A percentile compares a stretch with the other conserved stretches of the same genome.
These are phyloP conservation scores for Carollia perspicillata DNA, from an alignment of 2,113 vertebrate genomes.

Conservation along the genomic window DNA sequence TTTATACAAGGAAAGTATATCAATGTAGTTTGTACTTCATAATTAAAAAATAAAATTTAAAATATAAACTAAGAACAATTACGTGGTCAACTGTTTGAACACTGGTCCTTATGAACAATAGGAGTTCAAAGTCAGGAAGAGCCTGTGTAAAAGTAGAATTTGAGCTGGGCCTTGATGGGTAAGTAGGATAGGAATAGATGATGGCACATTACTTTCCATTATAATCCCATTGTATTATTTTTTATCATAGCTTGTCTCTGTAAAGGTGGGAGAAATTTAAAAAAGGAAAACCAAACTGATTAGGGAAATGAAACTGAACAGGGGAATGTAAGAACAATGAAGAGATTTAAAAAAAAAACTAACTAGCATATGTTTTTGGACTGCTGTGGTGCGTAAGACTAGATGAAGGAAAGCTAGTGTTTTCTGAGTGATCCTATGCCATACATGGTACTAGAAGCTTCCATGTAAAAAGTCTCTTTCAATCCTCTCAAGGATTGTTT, in stretches of 20 bases:
- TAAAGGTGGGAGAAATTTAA: not conserved
- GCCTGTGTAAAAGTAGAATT: not conserved
- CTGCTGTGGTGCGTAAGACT: not conserved
- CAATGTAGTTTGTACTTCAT: not conserved
- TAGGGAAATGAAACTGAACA: not conserved
- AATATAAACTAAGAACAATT: not conserved
- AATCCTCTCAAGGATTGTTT: not conserved
- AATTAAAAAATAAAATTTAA: not conserved
- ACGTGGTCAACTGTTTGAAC: not conserved
- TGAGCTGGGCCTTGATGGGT: not conserved
- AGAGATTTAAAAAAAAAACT: not conserved
- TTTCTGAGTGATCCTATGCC: not conserved
- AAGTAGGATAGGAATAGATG: not conserved
- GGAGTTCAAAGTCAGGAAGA: not conserved
- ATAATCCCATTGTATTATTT: too few relatives aligned
- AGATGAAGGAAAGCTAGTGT: not conserved
- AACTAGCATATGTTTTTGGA: not conserved
- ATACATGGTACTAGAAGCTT: not conserved
- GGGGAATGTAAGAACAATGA: not conserved
- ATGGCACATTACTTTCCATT: not conserved
- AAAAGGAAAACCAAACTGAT: not conserved
- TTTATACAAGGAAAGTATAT: not conserved
- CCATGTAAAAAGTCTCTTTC: not conserved
- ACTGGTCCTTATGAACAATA: not conserved
- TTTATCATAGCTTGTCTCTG: too few relatives aligned